Base-by-base conservation (phyloP, 2,888 invertebrate species). In the Nomada lathburiana region DNA sequence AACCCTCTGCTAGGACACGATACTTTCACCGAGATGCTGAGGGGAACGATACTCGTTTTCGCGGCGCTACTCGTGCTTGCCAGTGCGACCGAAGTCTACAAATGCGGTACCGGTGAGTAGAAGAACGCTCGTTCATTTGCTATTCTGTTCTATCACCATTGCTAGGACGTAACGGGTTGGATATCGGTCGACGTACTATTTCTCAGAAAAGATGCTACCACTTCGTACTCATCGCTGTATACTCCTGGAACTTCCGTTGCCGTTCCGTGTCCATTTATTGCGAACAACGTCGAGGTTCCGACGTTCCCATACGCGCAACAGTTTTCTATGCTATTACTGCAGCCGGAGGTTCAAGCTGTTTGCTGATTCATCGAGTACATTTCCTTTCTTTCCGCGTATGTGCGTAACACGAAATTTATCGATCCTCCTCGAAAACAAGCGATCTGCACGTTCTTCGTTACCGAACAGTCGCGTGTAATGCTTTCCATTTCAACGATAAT, bases 21-120 rank as follows among this genome's bases (percentile, higher is more conserved):
- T 13, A 87, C 90, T 91, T 91, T 91, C 91, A 90, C 91, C 87
- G 77, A 84, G 88, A 86, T 91, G 90, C 76, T 86, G 83, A 90
- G 83, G 85, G 86, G 83, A 91, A 90, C 88, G 76, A 20, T 89
- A 67, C 82, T 92, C 79, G 88, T 92, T 86, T 84, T 92, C 80
- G 86, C 87, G 79, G 87, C 88, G 74, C 82, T 92, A 60, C 67
- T 85, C 71, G 85, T 76, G 44, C 50, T 91, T 42, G 88, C 83
- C 55, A 77, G 60, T 63, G 88, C 91, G 11, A 92, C 92, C 4
- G 10, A 82, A 70, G 91, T 91, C 74, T 77, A 78, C 59, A 47
- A 85, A 13, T 92, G 92, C 68, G 65, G 52, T 10, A 79, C 80
- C 53, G 89, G 91, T 91, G 74, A 76, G 88, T 88, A 76, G 29